Conservation (phyloP, 2,797 vertebrate species). For the Manis pentadactyla region DNA sequence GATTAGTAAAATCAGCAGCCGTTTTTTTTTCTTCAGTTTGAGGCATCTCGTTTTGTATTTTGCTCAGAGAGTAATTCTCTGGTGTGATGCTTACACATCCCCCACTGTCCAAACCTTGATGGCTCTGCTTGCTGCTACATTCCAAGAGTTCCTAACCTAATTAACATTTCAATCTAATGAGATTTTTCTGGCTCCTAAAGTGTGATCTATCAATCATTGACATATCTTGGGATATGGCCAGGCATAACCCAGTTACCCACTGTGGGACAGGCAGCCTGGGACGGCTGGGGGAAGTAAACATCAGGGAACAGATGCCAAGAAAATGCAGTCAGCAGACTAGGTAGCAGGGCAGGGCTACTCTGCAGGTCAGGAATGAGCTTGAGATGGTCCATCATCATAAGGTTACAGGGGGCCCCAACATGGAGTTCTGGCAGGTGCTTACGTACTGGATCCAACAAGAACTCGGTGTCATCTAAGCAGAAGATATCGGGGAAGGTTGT, state of each 20-base stretch:
- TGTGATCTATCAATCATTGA: constrained; percentile 62
- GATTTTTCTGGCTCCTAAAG: constrained; percentile 46
- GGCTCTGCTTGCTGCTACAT: constrained; percentile 57
- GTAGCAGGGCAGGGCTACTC: neutral
- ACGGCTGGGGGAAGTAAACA: neutral
- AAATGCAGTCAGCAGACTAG: neutral
- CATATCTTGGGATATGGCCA: constrained; percentile 65
- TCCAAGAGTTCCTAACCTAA: constrained; percentile 74
- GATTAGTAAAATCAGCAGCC: neutral
- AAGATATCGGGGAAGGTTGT: neutral
- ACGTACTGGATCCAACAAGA: neutral
- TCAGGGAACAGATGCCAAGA: neutral
- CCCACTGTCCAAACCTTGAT: neutral
- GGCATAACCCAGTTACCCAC: constrained; percentile 31
- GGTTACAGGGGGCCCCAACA: neutral
- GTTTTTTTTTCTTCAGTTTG: neutral
- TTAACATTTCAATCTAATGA: constrained; percentile 70
- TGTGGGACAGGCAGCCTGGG: neutral
- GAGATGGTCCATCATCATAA: neutral
- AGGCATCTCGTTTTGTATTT: constrained; percentile 33
- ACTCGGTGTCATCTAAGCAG: neutral
- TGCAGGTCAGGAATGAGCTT: neutral
- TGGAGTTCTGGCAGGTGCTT: neutral
- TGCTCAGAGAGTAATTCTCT: constrained; percentile 15
- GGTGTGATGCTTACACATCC: constrained; percentile 58